Evolutionary conservation across 2,797 vertebrate species (phyloP).

Genomic region (Pipistrellus pipistrellus): DNA sequence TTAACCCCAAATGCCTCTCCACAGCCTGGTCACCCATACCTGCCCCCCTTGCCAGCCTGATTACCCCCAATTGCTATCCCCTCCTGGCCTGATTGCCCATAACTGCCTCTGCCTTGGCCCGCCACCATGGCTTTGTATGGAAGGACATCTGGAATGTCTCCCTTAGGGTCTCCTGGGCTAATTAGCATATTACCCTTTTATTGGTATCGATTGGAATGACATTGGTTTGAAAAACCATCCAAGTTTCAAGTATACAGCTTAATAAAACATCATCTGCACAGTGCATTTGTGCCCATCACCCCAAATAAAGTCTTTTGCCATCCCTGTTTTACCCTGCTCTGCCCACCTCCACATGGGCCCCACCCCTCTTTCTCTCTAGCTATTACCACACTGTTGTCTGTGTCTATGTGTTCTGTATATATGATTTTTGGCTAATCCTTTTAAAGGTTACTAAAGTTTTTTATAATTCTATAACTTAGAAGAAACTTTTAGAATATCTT

Average conservation of each 20-base stretch:
- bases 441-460: neutral
- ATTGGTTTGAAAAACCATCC: neutral
- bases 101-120: no score
- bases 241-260: neutral
- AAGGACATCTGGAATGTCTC: no score
- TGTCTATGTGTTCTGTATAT: neutral
- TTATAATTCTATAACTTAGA: neutral
- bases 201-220: neutral
- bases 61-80: no score
- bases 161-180: no score
- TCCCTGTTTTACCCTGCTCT: neutral
- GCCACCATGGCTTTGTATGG: no score
- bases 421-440: neutral
- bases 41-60: no score
- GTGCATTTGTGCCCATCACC: neutral
- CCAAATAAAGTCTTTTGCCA: neutral
- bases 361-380: neutral
- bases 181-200: no score
- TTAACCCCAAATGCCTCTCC: no score
- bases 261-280: neutral
- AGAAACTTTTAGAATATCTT: neutral
- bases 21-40: no score
- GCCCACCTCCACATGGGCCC: neutral
- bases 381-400: neutral
- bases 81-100: no score